Base-by-base conservation (phyloP, 2,888 invertebrate species). In the Phaedon cochleariae region DNA sequence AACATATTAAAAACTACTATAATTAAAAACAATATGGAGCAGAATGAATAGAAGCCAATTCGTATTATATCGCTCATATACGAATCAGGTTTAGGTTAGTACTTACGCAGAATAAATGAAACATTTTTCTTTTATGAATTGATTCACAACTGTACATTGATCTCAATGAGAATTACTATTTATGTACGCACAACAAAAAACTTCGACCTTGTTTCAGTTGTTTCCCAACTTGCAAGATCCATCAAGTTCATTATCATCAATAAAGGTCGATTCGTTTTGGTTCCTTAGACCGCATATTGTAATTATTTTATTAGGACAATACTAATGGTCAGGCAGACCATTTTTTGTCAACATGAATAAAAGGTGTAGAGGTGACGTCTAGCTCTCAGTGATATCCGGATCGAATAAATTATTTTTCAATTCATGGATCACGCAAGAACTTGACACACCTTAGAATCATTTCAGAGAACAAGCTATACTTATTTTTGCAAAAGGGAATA, bases 151-250 rank as follows among this genome's bases (percentile, higher is more conserved):
- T 15, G 15, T 41, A 15, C 15, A 15, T 41, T 9, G 15, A 9
- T n/a, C 41, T 6, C 41, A 41, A 4, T 2, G 15, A 12, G 15
- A 15, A 15, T 41, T 15, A 15, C 41, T 41, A 1, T 15, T 15
- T 41, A 34, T 10, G 15, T 3, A 12, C 41, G 41, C 1, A 41
- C n/a, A 10, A 41, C 15, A 1, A 15, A 15, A 41, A 41, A n/a
- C n/a, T 15, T 9, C 12, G 15, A 41, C 41, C 41, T 41, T 41
- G 41, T 15, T 41, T 41, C 41, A 34, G 72, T 46, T 41, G 70
- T 26, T 26, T 26, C 26, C 3, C 65, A 22, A 64, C 55, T 34
- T 10, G 12, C 34, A 10, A 15, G 15, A 41, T 41, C n/a, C n/a
- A n/a, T 41, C 15, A 41, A 41, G 41, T 41, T 41, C 41, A 41